phyloP scores from a whole-genome alignment of 2,888 invertebrate species.

The Pachliopta kotzebuea region DNA sequence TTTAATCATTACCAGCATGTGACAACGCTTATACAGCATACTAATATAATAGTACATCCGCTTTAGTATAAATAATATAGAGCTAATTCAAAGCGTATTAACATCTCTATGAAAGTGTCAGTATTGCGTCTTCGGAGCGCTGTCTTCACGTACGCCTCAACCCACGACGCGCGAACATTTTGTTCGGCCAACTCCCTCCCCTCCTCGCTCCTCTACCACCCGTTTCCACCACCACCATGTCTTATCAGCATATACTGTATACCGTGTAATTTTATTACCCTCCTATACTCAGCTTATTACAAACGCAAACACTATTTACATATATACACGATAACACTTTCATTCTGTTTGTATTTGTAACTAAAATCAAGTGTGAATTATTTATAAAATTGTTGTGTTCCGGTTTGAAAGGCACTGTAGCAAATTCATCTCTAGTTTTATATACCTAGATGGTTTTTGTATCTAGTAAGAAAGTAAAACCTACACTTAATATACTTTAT shows the following conservation, averaged over 20 bases:
- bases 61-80: too few species aligned
- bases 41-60: too few species aligned
- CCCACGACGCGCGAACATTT: constrained; percentile 53
- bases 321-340: neutral
- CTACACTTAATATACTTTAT: too few species aligned
- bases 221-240: constrained; percentile 41
- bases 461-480: too few species aligned
- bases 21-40: too few species aligned
- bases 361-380: too few species aligned
- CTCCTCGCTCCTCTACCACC: constrained; percentile 34
- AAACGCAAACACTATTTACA: neutral
- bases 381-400: too few species aligned
- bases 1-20: too few species aligned
- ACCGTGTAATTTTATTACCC: constrained; percentile 49
- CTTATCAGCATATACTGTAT: constrained; percentile 63
- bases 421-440: too few species aligned
- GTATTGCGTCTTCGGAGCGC: constrained; percentile 63
- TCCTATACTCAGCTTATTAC: constrained; percentile 26
- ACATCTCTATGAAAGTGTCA: constrained; percentile 47
- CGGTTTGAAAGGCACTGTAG: too few species aligned
- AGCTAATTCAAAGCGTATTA: constrained; percentile 29
- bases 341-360: too few species aligned
- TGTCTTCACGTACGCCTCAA: constrained; percentile 73
- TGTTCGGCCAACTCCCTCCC: constrained; percentile 32
- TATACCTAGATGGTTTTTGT: too few species aligned